Conservation (phyloP, 2,888 invertebrate genomes). For the Acronicta alni region DNA sequence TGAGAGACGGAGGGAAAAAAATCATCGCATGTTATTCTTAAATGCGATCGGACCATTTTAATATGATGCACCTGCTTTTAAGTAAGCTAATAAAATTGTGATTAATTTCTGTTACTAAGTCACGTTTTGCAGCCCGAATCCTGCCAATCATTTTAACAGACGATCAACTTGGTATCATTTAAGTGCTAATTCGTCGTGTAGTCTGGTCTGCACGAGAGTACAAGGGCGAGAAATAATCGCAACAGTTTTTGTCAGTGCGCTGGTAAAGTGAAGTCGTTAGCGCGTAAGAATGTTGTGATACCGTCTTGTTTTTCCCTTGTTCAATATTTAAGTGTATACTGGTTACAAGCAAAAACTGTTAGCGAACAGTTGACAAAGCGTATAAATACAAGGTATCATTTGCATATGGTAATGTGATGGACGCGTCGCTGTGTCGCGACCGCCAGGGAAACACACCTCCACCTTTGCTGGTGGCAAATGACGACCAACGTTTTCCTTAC, state of each 20-base stretch:
- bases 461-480: constrained; percentile 68
- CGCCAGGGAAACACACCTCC: constrained; percentile 63
- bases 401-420: constrained; percentile 81
- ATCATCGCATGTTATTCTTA: constrained; percentile 59
- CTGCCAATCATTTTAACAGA: constrained; percentile 15
- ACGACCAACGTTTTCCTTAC: constrained; percentile 17
- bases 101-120: constrained; percentile 46
- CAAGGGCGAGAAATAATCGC: constrained; percentile 50
- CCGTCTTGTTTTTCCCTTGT: constrained; percentile 57
- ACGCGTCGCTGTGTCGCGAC: constrained; percentile 66
- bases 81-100: constrained; percentile 54
- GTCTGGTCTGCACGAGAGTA: constrained; percentile 43
- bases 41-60: constrained; percentile 47
- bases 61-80: constrained; percentile 50
- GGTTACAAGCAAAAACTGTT: constrained; percentile 79
- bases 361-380: constrained; percentile 68
- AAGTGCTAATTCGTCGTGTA: constrained; percentile 34
- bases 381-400: constrained; percentile 73
- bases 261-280: constrained; percentile 54
- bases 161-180: constrained; percentile 23
- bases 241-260: constrained; percentile 37
- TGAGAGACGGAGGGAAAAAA: constrained; percentile 60
- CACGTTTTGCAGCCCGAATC: constrained; percentile 13
- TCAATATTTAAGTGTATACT: constrained; percentile 59
- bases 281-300: constrained; percentile 53